phyloP scores from a whole-genome alignment of 2,113 vertebrate genomes.

The Bufo bufo region DNA sequence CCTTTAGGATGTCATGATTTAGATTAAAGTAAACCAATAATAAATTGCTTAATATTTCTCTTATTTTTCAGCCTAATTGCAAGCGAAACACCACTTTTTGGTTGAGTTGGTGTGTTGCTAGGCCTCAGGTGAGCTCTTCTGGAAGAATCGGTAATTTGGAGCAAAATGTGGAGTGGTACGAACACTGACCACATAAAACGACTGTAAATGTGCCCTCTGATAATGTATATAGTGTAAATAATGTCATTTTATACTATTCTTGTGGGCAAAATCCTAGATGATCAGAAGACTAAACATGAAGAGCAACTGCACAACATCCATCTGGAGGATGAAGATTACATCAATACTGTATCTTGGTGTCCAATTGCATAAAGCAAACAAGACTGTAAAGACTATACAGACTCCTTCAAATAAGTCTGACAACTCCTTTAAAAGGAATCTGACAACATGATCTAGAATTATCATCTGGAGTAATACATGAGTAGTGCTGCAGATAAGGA shows the following conservation, averaged over 20 bases:
- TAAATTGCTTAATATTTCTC: neutral
- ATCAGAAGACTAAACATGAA: neutral
- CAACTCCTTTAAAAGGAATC: too few relatives aligned
- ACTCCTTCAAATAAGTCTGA: neutral
- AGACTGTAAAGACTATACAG: neutral
- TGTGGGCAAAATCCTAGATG: neutral
- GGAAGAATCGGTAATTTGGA: neutral
- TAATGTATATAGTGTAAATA: constrained; percentile 9
- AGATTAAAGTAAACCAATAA: neutral
- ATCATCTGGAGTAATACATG: too few relatives aligned
- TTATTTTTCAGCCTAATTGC: neutral
- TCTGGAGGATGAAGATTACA: neutral
- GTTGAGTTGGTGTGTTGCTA: neutral
- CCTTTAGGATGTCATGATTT: neutral
- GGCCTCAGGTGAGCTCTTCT: neutral
- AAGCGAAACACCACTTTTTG: neutral
- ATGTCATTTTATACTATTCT: neutral
- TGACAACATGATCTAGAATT: too few relatives aligned
- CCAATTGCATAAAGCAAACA: too few relatives aligned
- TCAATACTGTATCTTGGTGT: neutral
- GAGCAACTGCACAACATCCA: neutral
- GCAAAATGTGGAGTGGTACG: neutral
- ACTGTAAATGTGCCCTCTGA: neutral
- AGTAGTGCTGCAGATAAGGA: too few relatives aligned
- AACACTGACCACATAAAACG: neutral